Evolutionary conservation across 2,113 vertebrate genomes (phyloP).

Genomic region (Solea senegalensis): DNA sequence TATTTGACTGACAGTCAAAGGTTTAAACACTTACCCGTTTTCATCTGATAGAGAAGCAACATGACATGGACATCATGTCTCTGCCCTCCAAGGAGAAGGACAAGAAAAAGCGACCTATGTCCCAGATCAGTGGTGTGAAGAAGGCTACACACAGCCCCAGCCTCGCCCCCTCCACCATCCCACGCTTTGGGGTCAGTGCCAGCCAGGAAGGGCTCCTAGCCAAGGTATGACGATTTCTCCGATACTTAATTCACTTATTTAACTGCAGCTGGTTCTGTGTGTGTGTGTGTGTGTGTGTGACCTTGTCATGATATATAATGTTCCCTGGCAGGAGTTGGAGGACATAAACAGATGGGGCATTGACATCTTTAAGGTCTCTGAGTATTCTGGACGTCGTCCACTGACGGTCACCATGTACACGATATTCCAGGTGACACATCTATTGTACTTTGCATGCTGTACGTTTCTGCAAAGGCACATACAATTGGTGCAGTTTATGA

Average conservation of each 20-base stretch:
- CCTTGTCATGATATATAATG: not conserved
- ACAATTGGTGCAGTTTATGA: not conserved
- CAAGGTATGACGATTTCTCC: conserved; percentile 76
- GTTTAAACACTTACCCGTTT: not conserved
- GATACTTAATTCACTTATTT: not conserved
- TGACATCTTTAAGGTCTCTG: conserved; percentile 88
- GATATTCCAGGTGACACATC: conserved; percentile 88
- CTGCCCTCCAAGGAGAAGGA: conserved; percentile 84
- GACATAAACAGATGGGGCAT: conserved; percentile 91
- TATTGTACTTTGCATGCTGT: not conserved
- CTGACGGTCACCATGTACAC: conserved; percentile 91
- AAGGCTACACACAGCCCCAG: conserved; percentile 81
- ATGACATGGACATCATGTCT: conserved; percentile 91
- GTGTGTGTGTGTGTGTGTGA: no score
- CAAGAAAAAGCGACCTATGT: conserved; percentile 85
- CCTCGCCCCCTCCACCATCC: conserved; percentile 80
- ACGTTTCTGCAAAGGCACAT: conserved; percentile 1
- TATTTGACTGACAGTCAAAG: no score
- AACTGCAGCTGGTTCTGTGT: not conserved
- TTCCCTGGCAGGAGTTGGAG: conserved; percentile 85
- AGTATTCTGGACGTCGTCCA: conserved; percentile 88
- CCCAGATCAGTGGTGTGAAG: conserved; percentile 88
- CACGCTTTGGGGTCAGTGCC: conserved; percentile 88
- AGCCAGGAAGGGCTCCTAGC: conserved; percentile 86
- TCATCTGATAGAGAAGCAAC: conserved; percentile 86